phyloP scores from a whole-genome alignment of 2,113 vertebrate genomes.

The Pipa parva region DNA sequence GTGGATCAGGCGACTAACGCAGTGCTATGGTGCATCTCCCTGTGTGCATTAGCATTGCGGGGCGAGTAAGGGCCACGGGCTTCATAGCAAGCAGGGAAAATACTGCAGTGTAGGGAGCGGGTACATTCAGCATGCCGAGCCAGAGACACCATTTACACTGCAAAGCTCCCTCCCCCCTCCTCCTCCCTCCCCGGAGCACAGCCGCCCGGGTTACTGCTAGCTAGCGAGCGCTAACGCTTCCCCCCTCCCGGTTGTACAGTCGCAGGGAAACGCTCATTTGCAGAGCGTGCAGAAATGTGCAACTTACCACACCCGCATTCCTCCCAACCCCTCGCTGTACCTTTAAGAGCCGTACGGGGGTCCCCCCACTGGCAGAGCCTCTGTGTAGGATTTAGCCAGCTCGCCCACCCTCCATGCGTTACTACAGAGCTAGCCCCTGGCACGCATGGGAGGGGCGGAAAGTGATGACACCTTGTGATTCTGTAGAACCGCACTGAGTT shows the following conservation, averaged over 20 bases:
- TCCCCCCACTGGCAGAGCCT: background rate
- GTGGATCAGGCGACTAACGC: background rate
- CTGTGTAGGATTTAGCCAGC: background rate
- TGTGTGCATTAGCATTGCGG: constrained; percentile 28
- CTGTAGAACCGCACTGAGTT: background rate
- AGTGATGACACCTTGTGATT: constrained; percentile 34
- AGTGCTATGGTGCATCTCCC: too few relatives aligned
- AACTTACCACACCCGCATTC: constrained; percentile 13
- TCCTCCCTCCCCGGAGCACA: too few relatives aligned
- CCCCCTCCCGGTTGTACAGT: too few relatives aligned
- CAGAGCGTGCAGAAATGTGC: background rate
- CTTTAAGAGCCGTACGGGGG: background rate
- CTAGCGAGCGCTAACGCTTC: too few relatives aligned
- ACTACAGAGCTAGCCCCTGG: background rate
- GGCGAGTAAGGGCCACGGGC: constrained; percentile 51
- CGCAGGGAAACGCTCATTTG: background rate
- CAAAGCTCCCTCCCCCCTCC: background rate
- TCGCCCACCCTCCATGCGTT: constrained; percentile 26
- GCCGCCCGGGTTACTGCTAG: too few relatives aligned
- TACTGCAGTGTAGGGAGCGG: constrained; percentile 63
- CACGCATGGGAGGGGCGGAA: constrained; percentile 18
- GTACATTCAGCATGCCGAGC: accelerated
- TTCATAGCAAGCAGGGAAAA: background rate
- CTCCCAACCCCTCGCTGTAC: accelerated
- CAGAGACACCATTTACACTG: background rate